Evolutionary conservation across 2,888 invertebrate genomes (phyloP).

Genomic region (Pristionchus fissidentatus): DNA sequence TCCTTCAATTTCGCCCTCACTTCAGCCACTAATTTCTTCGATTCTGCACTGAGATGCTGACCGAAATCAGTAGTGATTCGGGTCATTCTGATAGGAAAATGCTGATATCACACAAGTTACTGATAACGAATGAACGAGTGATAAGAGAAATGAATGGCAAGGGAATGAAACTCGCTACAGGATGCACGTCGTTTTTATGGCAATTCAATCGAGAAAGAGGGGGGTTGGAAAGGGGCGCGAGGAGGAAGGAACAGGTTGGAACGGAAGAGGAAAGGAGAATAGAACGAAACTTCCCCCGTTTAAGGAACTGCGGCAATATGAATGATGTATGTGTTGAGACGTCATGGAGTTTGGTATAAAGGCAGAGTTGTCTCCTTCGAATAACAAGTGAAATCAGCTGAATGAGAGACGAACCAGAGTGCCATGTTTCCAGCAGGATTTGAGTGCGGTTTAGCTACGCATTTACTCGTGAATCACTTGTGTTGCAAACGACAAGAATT

Average conservation of each 20-base stretch:
- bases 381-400: background rate
- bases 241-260: constrained; percentile 13
- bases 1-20: constrained; percentile 66
- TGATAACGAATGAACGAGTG: background rate
- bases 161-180: background rate
- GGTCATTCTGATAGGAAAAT: constrained; percentile 51
- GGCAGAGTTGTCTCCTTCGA: too few relatives aligned
- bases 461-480: too few relatives aligned
- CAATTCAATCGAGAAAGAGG: constrained; percentile 21
- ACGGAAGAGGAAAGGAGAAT: background rate
- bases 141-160: constrained; percentile 12
- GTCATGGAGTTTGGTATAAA: background rate
- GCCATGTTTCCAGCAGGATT: too few relatives aligned
- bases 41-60: constrained; percentile 66
- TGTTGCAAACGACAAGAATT: too few relatives aligned
- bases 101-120: background rate
- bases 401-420: background rate
- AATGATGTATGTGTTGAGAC: background rate
- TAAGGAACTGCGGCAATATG: background rate
- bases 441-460: too few relatives aligned
- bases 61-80: constrained; percentile 64
- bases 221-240: background rate
- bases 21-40: constrained; percentile 67
- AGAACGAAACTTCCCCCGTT: constrained; percentile 1
- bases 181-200: background rate